These are phyloP conservation scores for Crocuta crocuta DNA, from an alignment of 2,113 vertebrate species.

Conservation along the genomic window DNA sequence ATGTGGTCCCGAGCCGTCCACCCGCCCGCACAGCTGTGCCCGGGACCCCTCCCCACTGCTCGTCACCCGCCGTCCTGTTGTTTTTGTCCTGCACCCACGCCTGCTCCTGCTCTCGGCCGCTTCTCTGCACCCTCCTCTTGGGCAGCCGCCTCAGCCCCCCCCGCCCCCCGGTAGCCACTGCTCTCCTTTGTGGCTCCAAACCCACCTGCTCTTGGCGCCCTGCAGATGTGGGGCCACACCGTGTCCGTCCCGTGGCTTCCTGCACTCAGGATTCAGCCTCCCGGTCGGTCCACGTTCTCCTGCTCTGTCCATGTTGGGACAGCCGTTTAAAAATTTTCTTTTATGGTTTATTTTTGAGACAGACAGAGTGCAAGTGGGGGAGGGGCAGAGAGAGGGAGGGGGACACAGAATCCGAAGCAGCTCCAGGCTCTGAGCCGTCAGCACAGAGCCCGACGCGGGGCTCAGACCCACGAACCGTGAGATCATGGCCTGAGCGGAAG, in stretches of 20 bases:
- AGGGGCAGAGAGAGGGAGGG: no score
- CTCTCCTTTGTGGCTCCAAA: background rate
- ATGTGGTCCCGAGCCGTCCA: no score
- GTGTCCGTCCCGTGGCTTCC: background rate
- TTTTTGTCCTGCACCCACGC: background rate
- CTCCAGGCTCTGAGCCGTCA: no score
- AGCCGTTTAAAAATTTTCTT: background rate
- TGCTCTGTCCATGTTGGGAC: background rate
- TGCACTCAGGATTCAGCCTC: background rate
- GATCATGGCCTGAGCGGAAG: no score
- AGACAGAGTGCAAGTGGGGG: no score
- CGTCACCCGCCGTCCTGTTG: background rate
- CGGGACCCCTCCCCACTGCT: background rate
- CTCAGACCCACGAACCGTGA: no score
- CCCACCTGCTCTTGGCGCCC: background rate
- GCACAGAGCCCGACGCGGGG: no score
- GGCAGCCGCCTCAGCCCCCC: background rate
- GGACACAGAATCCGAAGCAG: no score
- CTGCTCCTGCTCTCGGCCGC: background rate
- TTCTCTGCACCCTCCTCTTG: background rate
- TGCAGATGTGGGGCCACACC: rapidly evolving
- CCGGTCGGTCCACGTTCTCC: no score
- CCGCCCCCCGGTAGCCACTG: rapidly evolving
- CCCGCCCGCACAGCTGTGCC: background rate
- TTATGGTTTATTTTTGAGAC: no score